Percentiles rank a stretch among this genome's conserved stretches.
Evolutionary conservation across 2,113 vertebrate genomes (phyloP).

Genomic region (Upupa epops): DNA sequence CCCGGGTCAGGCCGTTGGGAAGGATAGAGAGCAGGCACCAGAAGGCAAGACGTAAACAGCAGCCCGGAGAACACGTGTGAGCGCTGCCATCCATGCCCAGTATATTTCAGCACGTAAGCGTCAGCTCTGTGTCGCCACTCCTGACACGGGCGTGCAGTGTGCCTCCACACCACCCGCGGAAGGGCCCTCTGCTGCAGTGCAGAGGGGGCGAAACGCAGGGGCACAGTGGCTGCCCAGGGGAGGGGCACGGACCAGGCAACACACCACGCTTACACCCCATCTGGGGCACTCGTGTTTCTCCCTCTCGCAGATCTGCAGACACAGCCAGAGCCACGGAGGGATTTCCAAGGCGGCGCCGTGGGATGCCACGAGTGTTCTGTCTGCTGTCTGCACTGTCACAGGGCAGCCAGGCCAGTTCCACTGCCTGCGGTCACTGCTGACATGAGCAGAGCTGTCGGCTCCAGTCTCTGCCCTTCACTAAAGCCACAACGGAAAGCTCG

Average conservation of each 20-base stretch:
- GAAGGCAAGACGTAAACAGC: neutral
- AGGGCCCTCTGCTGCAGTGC: neutral
- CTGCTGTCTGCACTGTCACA: neutral
- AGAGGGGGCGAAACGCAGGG: neutral
- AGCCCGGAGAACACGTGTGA: neutral
- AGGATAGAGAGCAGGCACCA: neutral
- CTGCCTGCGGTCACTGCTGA: neutral
- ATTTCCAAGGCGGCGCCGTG: neutral
- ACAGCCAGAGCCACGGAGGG: neutral
- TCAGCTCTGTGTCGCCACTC: too few species aligned
- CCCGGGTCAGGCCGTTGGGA: neutral
- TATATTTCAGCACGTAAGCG: accelerated
- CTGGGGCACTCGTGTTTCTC: neutral
- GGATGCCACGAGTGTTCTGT: neutral
- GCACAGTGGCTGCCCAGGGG: neutral
- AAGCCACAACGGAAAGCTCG: neutral
- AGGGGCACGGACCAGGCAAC: neutral
- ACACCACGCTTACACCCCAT: neutral
- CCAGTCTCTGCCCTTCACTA: too few species aligned
- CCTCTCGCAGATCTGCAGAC: neutral
- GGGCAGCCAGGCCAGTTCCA: accelerated
- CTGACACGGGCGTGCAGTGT: accelerated
- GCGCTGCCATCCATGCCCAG: neutral
- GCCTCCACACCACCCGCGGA: neutral
- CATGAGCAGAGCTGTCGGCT: neutral